Base-by-base conservation (phyloP, 2,888 invertebrate species). In the Elgonia sp. region DNA sequence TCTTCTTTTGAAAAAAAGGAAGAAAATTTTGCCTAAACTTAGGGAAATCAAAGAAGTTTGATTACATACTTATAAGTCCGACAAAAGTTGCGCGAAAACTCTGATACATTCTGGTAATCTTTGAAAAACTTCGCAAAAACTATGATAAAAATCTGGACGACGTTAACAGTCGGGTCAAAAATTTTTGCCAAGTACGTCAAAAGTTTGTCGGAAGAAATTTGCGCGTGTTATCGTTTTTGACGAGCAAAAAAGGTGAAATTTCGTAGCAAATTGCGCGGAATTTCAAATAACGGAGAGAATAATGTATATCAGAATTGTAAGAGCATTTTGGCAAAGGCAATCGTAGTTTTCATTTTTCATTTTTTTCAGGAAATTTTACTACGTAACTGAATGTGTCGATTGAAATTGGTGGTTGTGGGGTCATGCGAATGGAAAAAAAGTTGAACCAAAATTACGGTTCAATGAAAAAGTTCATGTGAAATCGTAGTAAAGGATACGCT, bases 31-130 rank as follows among this genome's bases (percentile, higher is more conserved):
- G n/a, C 37, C n/a, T 46, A 37, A 72, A 73, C 55, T 85, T 65
- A 72, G 53, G 46, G 20, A 73, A 85, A 80, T 85, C 80, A 80
- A 72, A 60, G 60, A 81, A 85, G 69, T 85, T 81, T 85, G 75
- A 80, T 80, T 85, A 81, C 75, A 40, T 85, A 80, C 80, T 85
- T 81, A 80, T 80, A 80, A 80, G 67, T 53, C 69, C 14, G 42
- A 81, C 69, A 81, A 86, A 75, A 86, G 81, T 86, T 86, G 69
- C 29, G 7, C 55, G 70, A 79, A 69, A 77, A 72, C 55, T 86
- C 70, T 53, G 62, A 81, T 75, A 81, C 63, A 81, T 75, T 70
- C 53, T 76, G 67, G 40, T 80, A 85, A 86, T 86, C 81, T 86
- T 81, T 69, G 42, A 57, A 81, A 42, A 76, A 70, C 73, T 85